Base-by-base conservation (phyloP, 2,797 vertebrate species). In the Hippocampus kuda region DNA sequence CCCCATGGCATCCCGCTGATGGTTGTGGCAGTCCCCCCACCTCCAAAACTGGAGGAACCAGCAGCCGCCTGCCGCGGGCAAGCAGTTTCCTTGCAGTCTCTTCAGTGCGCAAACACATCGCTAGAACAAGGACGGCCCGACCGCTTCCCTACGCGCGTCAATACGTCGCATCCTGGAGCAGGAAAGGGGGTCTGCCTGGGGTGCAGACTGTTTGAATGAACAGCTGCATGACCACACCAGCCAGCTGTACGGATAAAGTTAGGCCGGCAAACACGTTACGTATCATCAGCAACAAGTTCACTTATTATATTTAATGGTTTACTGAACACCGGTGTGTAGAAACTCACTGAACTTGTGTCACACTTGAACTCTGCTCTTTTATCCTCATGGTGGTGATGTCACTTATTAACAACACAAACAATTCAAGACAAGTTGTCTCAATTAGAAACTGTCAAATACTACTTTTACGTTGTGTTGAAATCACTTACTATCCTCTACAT, bases 1-100 rank as follows among this genome's bases (percentile, higher is more conserved):
- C 88, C 82, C 90, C 89, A 90, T 68, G 90, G 90, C 90, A 92
- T 92, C 82, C 84, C 88, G 83, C 83, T 76, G 75, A 68, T 61
- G 72, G 24, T 62, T 83, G 73, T 12, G 20, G 34, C 11, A 27
- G 34, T 24, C 62, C 41, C 27, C 75, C 82, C 69, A 78, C 63
- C 26, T 38, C 34, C 34, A 38, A 74, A 76, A 61, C 57, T 73
- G 84, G 77, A 90, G 90, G 89, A 91, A 90, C 83, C 87, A 82
- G 84, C 88, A 88, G 89, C 86, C 85, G 89, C 86, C 81, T 85
- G 84, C 83, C 81, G 73, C 79, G 78, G 78, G 83, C 87, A 86
- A 89, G 88, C 88, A 84, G 85, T 65, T 88, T 84, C 88, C 87
- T 88, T 79, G 77, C 73, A 87, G 85, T 83, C 86, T 85, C 80